phyloP scores from a whole-genome alignment of 2,888 invertebrate species.

The Volucella inanis region DNA sequence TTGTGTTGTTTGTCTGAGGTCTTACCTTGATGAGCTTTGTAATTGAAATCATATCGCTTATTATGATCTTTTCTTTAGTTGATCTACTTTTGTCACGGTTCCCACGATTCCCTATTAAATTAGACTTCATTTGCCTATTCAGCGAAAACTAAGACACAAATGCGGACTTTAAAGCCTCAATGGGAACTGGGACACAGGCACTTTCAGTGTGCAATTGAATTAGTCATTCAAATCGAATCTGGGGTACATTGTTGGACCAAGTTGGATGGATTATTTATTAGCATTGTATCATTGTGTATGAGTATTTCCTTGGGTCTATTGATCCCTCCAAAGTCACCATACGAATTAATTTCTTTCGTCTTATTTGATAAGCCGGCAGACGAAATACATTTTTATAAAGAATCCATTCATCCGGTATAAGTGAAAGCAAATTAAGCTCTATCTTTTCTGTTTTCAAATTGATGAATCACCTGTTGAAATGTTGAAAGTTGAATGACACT shows the following conservation, averaged over 20 bases:
- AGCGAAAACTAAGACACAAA: conserved; percentile 6
- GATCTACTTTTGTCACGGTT: conserved; percentile 51
- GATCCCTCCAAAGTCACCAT: neutral
- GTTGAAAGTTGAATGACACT: conserved; percentile 32
- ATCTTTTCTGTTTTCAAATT: neutral
- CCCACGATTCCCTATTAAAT: conserved; percentile 64
- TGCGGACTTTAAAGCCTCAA: conserved; percentile 25
- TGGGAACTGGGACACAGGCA: conserved; percentile 50
- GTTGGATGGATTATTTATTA: conserved; percentile 39
- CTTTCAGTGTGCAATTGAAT: conserved; percentile 42
- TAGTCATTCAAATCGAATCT: conserved; percentile 22
- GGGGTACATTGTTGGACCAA: conserved; percentile 18
- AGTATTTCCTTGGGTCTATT: neutral
- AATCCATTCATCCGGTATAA: neutral
- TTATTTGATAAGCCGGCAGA: conserved; percentile 5
- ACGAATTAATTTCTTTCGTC: neutral
- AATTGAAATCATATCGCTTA: conserved; percentile 19
- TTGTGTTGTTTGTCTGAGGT: neutral
- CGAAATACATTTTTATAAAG: neutral
- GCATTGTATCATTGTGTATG: conserved; percentile 1
- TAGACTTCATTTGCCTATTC: conserved; percentile 60
- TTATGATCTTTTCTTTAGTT: conserved; percentile 1
- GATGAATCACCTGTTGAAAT: conserved; percentile 42
- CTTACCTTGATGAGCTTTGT: conserved; percentile 8
- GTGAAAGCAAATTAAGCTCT: neutral